Evolutionary conservation across 1,140 invertebrate species (phyloP).

Genomic region (Anoplolepis gracilipes): DNA sequence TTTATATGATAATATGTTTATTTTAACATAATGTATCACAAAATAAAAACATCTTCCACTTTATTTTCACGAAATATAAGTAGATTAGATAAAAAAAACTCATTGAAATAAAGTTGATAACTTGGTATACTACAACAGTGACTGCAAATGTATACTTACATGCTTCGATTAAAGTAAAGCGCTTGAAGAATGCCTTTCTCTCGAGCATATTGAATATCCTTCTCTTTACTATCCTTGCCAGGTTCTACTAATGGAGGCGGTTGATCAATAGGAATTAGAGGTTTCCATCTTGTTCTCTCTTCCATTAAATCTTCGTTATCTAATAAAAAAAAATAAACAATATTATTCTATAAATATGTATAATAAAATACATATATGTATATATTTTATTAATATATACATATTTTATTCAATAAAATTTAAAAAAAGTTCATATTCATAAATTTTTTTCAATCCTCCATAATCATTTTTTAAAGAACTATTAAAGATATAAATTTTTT

Average conservation of each 20-base stretch:
- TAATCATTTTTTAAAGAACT: no score
- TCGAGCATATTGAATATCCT: constrained; percentile 93
- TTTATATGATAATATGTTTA: background rate
- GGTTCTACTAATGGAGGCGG: constrained; percentile 88
- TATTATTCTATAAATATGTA: constrained; percentile 24
- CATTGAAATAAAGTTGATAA: background rate
- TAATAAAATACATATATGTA: background rate
- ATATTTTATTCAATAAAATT: background rate
- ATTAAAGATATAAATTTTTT: no score
- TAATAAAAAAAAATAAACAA: constrained; percentile 74
- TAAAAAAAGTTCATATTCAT: no score
- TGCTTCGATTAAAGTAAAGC: constrained; percentile 93
- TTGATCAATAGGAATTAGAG: constrained; percentile 89
- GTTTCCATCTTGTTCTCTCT: constrained; percentile 90
- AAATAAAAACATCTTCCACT: background rate
- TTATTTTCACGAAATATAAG: background rate
- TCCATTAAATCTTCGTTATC: constrained; percentile 91
- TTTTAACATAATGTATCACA: background rate
- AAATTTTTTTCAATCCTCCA: no score
- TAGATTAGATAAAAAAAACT: background rate
- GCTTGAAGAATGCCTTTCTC: constrained; percentile 94
- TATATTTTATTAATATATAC: background rate
- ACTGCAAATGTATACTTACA: constrained; percentile 86
- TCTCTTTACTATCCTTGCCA: constrained; percentile 94
- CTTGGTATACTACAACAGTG: constrained; percentile 14